phyloP scores from a whole-genome alignment of 2,113 vertebrate species.

The Callaeas wilsoni region DNA sequence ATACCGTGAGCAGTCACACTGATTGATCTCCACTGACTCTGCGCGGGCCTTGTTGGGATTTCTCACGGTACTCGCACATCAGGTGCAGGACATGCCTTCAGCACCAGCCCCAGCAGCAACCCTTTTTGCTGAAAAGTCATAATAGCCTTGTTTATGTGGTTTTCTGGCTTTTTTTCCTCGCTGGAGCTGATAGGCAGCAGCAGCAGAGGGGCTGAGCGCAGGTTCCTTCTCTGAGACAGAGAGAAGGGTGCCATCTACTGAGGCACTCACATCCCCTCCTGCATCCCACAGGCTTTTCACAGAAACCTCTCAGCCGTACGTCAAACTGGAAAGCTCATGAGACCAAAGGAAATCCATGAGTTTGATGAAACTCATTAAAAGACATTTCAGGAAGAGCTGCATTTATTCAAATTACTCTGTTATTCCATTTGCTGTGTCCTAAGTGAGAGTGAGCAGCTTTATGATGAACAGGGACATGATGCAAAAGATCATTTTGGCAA shows the following conservation, averaged over 20 bases:
- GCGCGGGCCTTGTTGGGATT: background rate
- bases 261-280: background rate
- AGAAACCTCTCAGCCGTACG: fast-evolving
- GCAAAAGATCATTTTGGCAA: background rate
- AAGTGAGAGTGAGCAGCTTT: background rate
- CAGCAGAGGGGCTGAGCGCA: background rate
- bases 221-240: background rate
- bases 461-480: background rate
- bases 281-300: background rate
- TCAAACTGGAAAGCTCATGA: background rate
- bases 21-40: background rate
- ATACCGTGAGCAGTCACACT: background rate
- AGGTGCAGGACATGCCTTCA: fast-evolving
- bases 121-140: background rate
- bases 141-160: background rate
- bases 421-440: background rate
- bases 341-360: background rate
- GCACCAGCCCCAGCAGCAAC: background rate
- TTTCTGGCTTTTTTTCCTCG: background rate
- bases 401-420: background rate
- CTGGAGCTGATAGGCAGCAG: background rate
- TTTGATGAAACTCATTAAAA: background rate
- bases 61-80: background rate
- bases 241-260: conserved; percentile 59
- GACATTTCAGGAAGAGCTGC: background rate